phyloP scores from a whole-genome alignment of 1,140 invertebrate species.

The Cyclargus thomasi region DNA sequence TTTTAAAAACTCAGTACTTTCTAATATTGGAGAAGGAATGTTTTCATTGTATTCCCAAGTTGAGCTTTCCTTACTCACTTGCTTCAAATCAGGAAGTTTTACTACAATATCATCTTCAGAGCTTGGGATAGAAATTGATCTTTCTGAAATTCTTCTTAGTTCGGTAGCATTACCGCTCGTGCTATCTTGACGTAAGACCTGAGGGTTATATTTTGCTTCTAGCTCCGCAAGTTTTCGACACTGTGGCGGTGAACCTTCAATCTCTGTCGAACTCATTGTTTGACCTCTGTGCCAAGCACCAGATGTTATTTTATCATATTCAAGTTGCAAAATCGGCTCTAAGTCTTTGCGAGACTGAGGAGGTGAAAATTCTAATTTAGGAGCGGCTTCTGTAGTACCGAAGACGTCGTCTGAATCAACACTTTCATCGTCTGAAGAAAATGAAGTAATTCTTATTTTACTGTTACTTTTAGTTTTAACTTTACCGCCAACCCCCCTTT shows the following conservation, averaged over 20 bases:
- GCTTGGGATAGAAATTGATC: constrained; percentile 82
- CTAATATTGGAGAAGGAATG: constrained; percentile 77
- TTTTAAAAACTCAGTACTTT: constrained; percentile 77
- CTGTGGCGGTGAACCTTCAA: constrained; percentile 82
- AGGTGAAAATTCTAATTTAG: constrained; percentile 81
- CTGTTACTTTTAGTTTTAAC: constrained; percentile 76
- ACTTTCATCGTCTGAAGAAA: constrained; percentile 83
- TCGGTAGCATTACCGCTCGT: constrained; percentile 77
- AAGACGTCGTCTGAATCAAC: constrained; percentile 83
- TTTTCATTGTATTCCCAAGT: constrained; percentile 80
- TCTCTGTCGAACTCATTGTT: constrained; percentile 84
- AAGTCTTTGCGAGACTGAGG: constrained; percentile 82
- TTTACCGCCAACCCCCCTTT: constrained; percentile 73
- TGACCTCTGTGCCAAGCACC: constrained; percentile 80
- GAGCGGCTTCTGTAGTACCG: constrained; percentile 81
- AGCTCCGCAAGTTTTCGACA: constrained; percentile 77
- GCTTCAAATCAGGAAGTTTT: constrained; percentile 69
- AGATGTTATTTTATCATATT: constrained; percentile 80
- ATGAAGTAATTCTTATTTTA: constrained; percentile 82
- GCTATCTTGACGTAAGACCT: constrained; percentile 73
- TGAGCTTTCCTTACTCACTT: constrained; percentile 67
- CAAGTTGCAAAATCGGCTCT: constrained; percentile 80
- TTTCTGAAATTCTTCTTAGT: constrained; percentile 79
- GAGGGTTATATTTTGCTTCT: constrained; percentile 77
- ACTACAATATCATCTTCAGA: constrained; percentile 79